Percentiles rank a stretch among this genome's conserved stretches.
phyloP scores from a whole-genome alignment of 2,797 vertebrate genomes.

The Acrossocheilus wenchowensis region DNA sequence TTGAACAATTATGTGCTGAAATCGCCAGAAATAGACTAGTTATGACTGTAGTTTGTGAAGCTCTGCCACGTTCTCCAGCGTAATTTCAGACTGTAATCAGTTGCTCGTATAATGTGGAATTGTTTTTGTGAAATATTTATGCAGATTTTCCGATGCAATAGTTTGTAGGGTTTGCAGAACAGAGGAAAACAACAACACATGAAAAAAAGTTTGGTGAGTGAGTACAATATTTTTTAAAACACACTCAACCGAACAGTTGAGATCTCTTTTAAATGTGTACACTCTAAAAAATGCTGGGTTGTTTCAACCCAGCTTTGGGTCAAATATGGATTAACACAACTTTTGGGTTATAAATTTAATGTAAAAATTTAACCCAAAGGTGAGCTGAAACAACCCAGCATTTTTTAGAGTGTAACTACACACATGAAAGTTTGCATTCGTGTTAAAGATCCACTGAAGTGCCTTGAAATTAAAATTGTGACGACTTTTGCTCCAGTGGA shows the following conservation, averaged over 20 bases:
- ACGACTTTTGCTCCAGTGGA: too few species aligned
- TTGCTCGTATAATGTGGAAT: slow-evolving; percentile 14
- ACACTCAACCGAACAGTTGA: not conserved
- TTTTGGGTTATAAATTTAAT: too few species aligned
- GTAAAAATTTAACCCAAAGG: too few species aligned
- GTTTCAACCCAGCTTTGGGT: too few species aligned
- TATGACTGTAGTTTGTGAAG: not conserved
- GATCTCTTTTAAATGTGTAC: not conserved
- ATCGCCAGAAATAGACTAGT: not conserved
- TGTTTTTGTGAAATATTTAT: slow-evolving; percentile 27
- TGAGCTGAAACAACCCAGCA: too few species aligned
- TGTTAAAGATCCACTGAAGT: not conserved
- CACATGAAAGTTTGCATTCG: not conserved
- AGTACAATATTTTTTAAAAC: not conserved
- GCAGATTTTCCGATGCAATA: slow-evolving; percentile 7
- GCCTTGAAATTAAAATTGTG: too few species aligned
- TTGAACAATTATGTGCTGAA: not conserved
- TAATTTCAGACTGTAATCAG: slow-evolving; percentile 14
- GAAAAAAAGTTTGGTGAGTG: not conserved
- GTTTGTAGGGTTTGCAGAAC: not conserved
- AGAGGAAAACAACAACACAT: slow-evolving; percentile 13
- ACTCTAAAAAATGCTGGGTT: too few species aligned
- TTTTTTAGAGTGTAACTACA: too few species aligned
- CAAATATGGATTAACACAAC: too few species aligned
- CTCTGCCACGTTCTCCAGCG: not conserved